Evolutionary conservation across 2,888 invertebrate genomes (phyloP).

Genomic region (Busseola fusca): DNA sequence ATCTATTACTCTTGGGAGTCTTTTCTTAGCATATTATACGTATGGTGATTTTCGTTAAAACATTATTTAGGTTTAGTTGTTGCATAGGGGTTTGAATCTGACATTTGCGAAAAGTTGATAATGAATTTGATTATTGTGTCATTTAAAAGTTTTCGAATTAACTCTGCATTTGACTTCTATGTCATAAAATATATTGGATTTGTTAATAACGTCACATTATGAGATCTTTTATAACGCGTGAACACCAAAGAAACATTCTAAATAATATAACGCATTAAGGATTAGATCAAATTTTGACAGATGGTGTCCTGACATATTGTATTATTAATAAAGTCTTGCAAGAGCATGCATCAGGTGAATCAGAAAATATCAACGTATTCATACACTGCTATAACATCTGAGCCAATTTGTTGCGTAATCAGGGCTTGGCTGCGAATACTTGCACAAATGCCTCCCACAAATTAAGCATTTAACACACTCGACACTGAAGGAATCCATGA

Average conservation of each 20-base stretch:
- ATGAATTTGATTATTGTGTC: conserved; percentile 11
- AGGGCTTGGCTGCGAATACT: conserved; percentile 72
- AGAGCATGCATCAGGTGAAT: conserved; percentile 63
- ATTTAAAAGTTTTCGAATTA: conserved; percentile 10
- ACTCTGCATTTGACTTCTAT: conserved; percentile 3
- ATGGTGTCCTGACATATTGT: conserved; percentile 33
- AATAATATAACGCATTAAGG: not conserved
- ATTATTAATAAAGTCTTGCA: conserved; percentile 54
- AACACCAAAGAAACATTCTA: not conserved
- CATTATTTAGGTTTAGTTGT: conserved; percentile 6
- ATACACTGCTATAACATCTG: conserved; percentile 65
- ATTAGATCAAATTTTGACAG: conserved; percentile 26
- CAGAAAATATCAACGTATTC: conserved; percentile 66
- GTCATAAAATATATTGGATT: not conserved
- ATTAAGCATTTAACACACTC: conserved; percentile 73
- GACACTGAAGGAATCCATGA: conserved; percentile 72
- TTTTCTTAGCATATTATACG: conserved; percentile 63
- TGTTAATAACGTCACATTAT: conserved; percentile 6
- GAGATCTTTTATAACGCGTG: not conserved
- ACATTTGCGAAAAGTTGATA: conserved; percentile 26
- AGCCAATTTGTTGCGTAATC: conserved; percentile 74
- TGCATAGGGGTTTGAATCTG: conserved; percentile 24
- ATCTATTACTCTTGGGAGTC: conserved; percentile 72
- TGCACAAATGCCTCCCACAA: conserved; percentile 73
- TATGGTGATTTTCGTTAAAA: conserved; percentile 25